These are phyloP conservation scores for Polietes domitor DNA, from an alignment of 2,888 invertebrate genomes.

Conservation along the genomic window DNA sequence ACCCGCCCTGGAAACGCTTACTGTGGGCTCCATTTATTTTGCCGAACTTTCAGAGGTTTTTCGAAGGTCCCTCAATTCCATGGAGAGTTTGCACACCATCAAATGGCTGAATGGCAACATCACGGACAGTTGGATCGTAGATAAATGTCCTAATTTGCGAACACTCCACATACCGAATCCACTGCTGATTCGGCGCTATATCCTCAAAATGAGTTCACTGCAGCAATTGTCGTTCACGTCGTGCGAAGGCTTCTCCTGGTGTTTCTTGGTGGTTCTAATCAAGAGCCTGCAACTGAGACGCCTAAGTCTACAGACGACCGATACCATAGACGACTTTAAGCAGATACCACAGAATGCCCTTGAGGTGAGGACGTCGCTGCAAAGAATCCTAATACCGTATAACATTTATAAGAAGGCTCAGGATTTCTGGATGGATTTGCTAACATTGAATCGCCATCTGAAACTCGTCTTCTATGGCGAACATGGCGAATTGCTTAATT, in stretches of 20 bases:
- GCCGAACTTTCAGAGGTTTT: slow-evolving; percentile 56
- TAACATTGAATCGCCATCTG: slow-evolving; percentile 39
- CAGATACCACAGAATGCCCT: slow-evolving; percentile 54
- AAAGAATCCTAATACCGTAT: slow-evolving; percentile 32
- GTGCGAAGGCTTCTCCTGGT: slow-evolving; percentile 52
- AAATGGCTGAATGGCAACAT: slow-evolving; percentile 59
- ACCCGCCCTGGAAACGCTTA: slow-evolving; percentile 43
- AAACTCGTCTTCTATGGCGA: slow-evolving; percentile 49
- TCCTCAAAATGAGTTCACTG: slow-evolving; percentile 50
- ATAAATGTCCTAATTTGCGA: slow-evolving; percentile 54
- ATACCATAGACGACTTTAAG: slow-evolving; percentile 49
- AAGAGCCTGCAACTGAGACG: slow-evolving; percentile 48
- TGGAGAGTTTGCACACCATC: slow-evolving; percentile 56
- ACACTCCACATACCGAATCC: slow-evolving; percentile 61
- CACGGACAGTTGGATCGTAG: slow-evolving; percentile 58
- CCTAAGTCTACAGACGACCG: slow-evolving; percentile 43
- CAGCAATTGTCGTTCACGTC: slow-evolving; percentile 50
- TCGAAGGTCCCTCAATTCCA: slow-evolving; percentile 53
- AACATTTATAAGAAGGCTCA: slow-evolving; percentile 53
- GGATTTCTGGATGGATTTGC: slow-evolving; percentile 54
- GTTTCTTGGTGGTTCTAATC: slow-evolving; percentile 52
- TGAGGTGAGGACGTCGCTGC: slow-evolving; percentile 41
- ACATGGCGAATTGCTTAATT: slow-evolving; percentile 54
- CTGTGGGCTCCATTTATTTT: slow-evolving; percentile 53
- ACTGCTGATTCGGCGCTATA: slow-evolving; percentile 38